Evolutionary conservation across 2,797 vertebrate species (phyloP), one percentile per base, ranked within the genome.

Genomic region (Heliangelus exortis): DNA sequence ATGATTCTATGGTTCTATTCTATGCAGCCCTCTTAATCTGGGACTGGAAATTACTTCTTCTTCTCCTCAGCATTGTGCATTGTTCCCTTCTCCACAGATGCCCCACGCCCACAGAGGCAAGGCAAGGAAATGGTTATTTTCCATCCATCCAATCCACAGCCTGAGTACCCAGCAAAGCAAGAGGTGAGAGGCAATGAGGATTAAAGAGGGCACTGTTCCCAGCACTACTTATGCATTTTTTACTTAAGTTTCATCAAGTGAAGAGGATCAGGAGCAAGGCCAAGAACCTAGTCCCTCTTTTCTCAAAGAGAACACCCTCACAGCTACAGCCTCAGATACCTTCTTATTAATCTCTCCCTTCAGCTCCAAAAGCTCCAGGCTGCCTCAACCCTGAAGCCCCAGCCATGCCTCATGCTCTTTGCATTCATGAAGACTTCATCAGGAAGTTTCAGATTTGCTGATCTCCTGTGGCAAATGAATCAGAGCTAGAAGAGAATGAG

Each of bases 361-460:
- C 0, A 0, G 9, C 34, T 73, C 45, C 58, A 53, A 14, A 48
- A 79, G 23, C 17, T 45, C 48, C 0, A 1, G 34, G 23, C 75
- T 72, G 59, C 34, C 59, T 61, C 45, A 77, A 1, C 12, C 13
- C n/a, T n/a, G 34, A 78, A 91, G 54, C 8, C 43, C 4, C 28
- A 82, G 48, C 21, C 28, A 21, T 22, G 23, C 57, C 53, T 69
- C 29, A 19, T 53, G 43, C 14, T 66, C 15, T 80, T 67, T 65
- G 11, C 1, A n/a, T n/a, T 51, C 8, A 2, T 28, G 23, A 93
- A 76, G 43, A 33, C 17, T 74, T 81, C 2, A 3, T 25, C 54
- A 55, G 39, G 47, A 20, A 67, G 33, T 58, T 91, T 85, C 62
- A 86, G 63, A 43, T 89, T 87, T 84, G 63, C 66, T 87, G 57